Percentiles rank a stretch among this genome's conserved stretches.
These are phyloP conservation scores for Scaptodrosophila lebanonensis DNA, from an alignment of 1,140 invertebrate genomes.

Conservation along the genomic window DNA sequence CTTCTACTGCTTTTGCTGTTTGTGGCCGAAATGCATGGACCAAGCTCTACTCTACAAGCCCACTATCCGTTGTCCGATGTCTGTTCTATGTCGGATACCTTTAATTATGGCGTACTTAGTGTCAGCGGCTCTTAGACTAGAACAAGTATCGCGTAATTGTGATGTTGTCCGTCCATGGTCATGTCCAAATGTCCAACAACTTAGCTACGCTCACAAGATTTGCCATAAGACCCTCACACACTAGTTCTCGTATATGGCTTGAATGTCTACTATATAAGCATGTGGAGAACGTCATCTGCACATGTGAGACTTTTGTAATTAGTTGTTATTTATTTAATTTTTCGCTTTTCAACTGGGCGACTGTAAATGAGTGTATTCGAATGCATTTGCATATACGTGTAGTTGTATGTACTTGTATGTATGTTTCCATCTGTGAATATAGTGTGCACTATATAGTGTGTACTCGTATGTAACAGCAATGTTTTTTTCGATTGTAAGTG, in stretches of 20 bases:
- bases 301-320: conserved; percentile 43
- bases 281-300: background rate
- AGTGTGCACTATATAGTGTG: conserved; percentile 5
- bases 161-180: background rate
- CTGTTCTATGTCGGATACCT: conserved; percentile 29
- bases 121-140: conserved; percentile 52
- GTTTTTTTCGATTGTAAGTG: conserved; percentile 25
- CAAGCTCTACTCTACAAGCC: background rate
- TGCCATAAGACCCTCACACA: background rate
- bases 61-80: background rate
- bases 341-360: conserved; percentile 31
- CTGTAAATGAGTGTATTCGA: background rate
- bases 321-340: conserved; percentile 64
- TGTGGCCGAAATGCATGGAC: background rate
- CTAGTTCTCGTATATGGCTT: background rate
- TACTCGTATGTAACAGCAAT: conserved; percentile 41
- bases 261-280: too few species aligned
- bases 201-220: background rate
- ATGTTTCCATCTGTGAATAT: conserved; percentile 21
- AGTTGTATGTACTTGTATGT: conserved; percentile 20
- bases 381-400: background rate
- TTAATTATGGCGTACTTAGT: conserved; percentile 66
- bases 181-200: conserved; percentile 18
- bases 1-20: background rate
- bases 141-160: conserved; percentile 35